These are phyloP conservation scores for Halcyon malimbica DNA, from an alignment of 2,113 vertebrate genomes.

Conservation along the genomic window DNA sequence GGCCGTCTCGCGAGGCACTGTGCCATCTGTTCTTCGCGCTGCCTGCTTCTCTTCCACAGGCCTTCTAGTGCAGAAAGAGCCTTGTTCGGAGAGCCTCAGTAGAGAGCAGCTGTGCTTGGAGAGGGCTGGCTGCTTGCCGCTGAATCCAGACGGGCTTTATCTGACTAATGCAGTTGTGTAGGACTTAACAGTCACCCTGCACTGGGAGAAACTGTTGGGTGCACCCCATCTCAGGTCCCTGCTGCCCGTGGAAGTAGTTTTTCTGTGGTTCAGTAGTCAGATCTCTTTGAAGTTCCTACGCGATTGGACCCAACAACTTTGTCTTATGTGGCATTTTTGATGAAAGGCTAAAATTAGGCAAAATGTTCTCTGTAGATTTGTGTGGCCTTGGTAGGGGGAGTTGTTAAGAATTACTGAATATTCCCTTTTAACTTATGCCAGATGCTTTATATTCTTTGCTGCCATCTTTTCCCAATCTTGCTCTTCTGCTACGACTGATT, in stretches of 20 bases:
- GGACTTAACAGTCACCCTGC: not conserved
- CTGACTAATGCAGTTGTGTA: not conserved
- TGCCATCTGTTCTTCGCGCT: slow-evolving; percentile 24
- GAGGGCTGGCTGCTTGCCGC: not conserved
- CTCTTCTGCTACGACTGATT: not conserved
- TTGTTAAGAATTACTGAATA: not conserved
- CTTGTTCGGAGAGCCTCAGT: not conserved
- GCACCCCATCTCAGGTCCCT: not conserved
- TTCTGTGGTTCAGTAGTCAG: not conserved
- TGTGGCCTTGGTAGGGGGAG: not conserved
- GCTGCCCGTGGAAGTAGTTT: not conserved
- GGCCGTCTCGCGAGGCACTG: not conserved
- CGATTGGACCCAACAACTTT: not conserved
- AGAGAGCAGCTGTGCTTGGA: slow-evolving; percentile 31
- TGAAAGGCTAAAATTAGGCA: not conserved
- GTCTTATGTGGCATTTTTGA: not conserved
- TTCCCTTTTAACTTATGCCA: not conserved
- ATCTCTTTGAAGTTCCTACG: not conserved
- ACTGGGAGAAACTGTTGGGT: not conserved
- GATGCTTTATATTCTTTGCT: not conserved
- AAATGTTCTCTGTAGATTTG: not conserved
- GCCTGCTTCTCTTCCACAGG: not conserved
- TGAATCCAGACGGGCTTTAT: not conserved
- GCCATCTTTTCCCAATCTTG: not conserved
- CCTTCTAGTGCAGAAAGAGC: not conserved